Base-by-base conservation (phyloP, 2,797 vertebrate genomes). In the Ctenopoma multispine region DNA sequence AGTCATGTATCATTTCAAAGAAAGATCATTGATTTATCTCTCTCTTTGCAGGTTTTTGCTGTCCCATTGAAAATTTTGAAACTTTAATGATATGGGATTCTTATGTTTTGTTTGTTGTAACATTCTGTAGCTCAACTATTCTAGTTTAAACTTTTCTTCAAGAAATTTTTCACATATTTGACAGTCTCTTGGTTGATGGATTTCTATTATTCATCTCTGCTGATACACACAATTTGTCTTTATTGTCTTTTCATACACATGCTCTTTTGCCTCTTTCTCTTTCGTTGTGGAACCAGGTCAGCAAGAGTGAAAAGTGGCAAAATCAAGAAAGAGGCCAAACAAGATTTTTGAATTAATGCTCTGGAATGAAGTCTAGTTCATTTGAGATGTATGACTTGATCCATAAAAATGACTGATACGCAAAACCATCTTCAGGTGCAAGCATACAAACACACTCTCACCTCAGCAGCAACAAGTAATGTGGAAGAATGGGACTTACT, bases 401-500 rank as follows among this genome's bases (percentile, higher is more conserved):
- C 12, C 23, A 18, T 63, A 29, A 80, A 58, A 62, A 79, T 61
- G 27, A 56, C 61, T 54, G 31, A 49, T 53, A 61, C 49, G 38
- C 51, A 29, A 27, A 66, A 40, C 50, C 43, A 17, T 31, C 29
- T 9, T 7, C 46, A 44, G 13, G 8, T 61, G 50, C 27, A 4
- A 10, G 47, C 41, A 21, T 13, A 21, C 57, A 46, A 70, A 49
- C 73, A 46, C 54, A 46, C 46, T 7, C 64, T 17, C 44, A 53
- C 60, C 48, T 54, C 64, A 9, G 56, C 57, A 27, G 64, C 57
- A 31, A 49, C 68, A 60, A 44, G 36, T 72, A 76, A 82, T 80
- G 63, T 56, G 76, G 71, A 81, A 55, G 51, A 73, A 80, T 60
- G 58, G 75, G 65, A 46, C 47, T 56, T 14, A 13, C 75, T 20